Conservation (phyloP, 1,140 invertebrate genomes). For the Heliothis subflexa region DNA sequence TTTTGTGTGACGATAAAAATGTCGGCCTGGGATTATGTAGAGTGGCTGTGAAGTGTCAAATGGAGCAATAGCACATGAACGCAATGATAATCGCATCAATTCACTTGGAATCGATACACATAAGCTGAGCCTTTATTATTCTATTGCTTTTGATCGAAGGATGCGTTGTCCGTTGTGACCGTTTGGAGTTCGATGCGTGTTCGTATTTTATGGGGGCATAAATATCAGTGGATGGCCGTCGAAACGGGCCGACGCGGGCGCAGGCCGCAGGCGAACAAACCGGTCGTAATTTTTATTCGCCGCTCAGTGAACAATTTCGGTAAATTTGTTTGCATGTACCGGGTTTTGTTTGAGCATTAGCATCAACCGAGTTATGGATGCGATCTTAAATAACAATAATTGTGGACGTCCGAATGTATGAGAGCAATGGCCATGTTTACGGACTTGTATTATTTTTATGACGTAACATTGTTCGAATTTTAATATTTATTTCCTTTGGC, state of each 20-base stretch:
- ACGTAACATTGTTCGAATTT: slow-evolving; percentile 13
- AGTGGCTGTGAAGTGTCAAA: slow-evolving; percentile 40
- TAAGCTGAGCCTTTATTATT: slow-evolving; percentile 65
- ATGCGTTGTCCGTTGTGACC: slow-evolving; percentile 68
- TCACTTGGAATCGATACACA: slow-evolving; percentile 24
- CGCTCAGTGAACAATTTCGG: slow-evolving; percentile 75
- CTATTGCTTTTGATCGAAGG: slow-evolving; percentile 72
- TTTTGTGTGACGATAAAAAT: slow-evolving; percentile 36
- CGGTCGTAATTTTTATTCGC: slow-evolving; percentile 77
- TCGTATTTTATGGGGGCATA: slow-evolving; percentile 80
- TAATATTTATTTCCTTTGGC: slow-evolving; percentile 33
- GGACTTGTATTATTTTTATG: slow-evolving; percentile 38
- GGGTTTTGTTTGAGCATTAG: slow-evolving; percentile 75
- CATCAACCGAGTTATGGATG: slow-evolving; percentile 68
- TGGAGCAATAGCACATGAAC: slow-evolving; percentile 13
- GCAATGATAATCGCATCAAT: slow-evolving; percentile 40
- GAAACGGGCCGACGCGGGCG: slow-evolving; percentile 46
- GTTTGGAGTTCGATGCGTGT: slow-evolving; percentile 63
- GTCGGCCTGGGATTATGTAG: slow-evolving; percentile 10
- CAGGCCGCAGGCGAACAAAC: slow-evolving; percentile 68
- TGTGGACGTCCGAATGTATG: slow-evolving; percentile 49
- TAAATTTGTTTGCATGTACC: slow-evolving; percentile 81
- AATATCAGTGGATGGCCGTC: slow-evolving; percentile 68
- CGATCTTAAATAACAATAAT: slow-evolving; percentile 70
- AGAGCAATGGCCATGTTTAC: slow-evolving; percentile 39